Conservation (phyloP, 1,140 invertebrate genomes). For the Drosophila nebulosa region DNA sequence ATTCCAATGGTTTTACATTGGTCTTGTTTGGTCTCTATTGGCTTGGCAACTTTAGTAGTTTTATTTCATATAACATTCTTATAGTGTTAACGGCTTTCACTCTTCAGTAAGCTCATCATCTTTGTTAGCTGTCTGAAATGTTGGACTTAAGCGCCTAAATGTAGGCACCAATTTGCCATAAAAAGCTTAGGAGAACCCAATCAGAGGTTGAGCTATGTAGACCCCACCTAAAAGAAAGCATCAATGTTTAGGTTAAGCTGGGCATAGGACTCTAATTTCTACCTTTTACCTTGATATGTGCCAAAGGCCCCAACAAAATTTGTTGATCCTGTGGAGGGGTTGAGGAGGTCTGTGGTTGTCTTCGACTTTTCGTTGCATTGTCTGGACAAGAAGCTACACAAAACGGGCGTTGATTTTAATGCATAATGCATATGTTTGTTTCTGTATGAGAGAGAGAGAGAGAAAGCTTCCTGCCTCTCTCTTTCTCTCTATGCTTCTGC, state of each 20-base stretch:
- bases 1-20: too few relatives aligned
- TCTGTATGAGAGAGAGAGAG: background rate
- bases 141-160: conserved; percentile 50
- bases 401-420: conserved; percentile 79
- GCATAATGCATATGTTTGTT: conserved; percentile 65
- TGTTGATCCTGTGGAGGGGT: background rate
- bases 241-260: conserved; percentile 22
- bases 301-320: conserved; percentile 1
- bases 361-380: conserved; percentile 51
- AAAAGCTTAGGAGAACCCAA: conserved; percentile 22
- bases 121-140: conserved; percentile 10
- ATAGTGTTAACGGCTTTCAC: background rate
- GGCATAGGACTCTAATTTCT: background rate
- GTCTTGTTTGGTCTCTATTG: too few relatives aligned
- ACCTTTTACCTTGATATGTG: conserved; percentile 39
- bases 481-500: background rate
- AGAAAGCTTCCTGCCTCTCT: background rate
- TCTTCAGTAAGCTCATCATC: conserved; percentile 10
- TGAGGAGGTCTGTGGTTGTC: conserved; percentile 21
- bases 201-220: background rate
- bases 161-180: conserved; percentile 40
- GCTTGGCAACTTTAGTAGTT: background rate
- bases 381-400: conserved; percentile 55
- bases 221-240: conserved; percentile 30
- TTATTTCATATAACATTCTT: background rate